Evolutionary conservation across 2,888 invertebrate species (phyloP).

Genomic region (Agonum fuliginosum): DNA sequence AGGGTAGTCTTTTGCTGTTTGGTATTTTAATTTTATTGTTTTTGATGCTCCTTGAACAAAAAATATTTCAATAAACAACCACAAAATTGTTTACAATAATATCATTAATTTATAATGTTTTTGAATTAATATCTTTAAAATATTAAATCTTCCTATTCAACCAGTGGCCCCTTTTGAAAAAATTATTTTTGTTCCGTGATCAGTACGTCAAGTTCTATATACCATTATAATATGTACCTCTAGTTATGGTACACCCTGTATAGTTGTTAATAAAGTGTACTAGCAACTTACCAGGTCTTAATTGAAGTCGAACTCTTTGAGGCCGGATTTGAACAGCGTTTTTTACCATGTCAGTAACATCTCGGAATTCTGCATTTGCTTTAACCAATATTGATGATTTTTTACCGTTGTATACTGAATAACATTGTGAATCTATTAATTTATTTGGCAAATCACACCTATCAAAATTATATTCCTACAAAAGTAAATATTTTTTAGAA

Average conservation of each 20-base stretch:
- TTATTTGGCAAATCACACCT: slow-evolving; percentile 56
- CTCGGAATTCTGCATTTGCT: slow-evolving; percentile 74
- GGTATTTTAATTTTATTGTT: slow-evolving; percentile 79
- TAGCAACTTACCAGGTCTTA: slow-evolving; percentile 77
- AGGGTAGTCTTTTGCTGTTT: slow-evolving; percentile 89
- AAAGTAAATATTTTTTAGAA: background rate
- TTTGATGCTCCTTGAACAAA: slow-evolving; percentile 77
- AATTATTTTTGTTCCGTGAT: no score
- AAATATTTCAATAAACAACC: slow-evolving; percentile 50
- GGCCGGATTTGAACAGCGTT: slow-evolving; percentile 81
- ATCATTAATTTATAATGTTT: background rate
- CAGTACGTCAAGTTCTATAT: no score
- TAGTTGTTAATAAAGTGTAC: background rate
- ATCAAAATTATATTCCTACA: slow-evolving; percentile 46
- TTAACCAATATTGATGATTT: slow-evolving; percentile 70
- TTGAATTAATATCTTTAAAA: background rate
- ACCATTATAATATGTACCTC: background rate
- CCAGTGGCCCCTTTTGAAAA: no score
- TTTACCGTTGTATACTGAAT: slow-evolving; percentile 60
- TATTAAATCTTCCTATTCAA: background rate
- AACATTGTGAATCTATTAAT: slow-evolving; percentile 34
- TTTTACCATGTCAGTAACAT: slow-evolving; percentile 72
- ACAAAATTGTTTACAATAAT: background rate
- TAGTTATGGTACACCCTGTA: background rate
- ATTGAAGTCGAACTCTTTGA: slow-evolving; percentile 76